Base-by-base conservation (phyloP, 1,140 invertebrate species). In the Zaprionus taronus region DNA sequence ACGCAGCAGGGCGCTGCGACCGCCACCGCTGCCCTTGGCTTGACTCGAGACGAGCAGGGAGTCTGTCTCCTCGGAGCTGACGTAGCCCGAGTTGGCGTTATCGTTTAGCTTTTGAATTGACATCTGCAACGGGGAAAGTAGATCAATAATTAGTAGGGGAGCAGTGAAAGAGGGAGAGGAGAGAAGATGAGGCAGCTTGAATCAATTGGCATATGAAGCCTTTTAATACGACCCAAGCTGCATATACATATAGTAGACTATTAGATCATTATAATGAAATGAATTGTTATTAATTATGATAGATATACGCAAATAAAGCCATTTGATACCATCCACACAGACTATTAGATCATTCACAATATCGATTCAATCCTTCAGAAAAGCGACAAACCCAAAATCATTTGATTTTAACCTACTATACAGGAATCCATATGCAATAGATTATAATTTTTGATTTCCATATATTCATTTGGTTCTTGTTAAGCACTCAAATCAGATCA, bases 51-150 rank as follows among this genome's bases (percentile, higher is more conserved):
- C 95, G 51, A 97, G 93, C 61, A 97, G 94, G 73, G 96, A 96
- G 17, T 96, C 95, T 41, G 96, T 97, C 93, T 97, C 96, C 93
- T 97, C 96, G 84, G 95, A 95, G 92, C 95, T 96, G 60, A 95
- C 95, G 83, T 95, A 95, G 56, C 95, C 95, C 47, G 94, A 95
- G 83, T 95, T 95, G 22, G 94, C 93, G 92, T 93, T 81, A 93
- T 92, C 91, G 72, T 83, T 83, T 58, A 92, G 93, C 75, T 94
- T 94, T 73, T 94, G 91, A 67, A 87, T 78, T 80, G 93, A 93
- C 93, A 93, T 93, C 82, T 92, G 83, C 7, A 85, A 86, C 0
- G 41, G 2, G 4, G 11, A 36, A 2, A 53, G 0, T 47, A 55
- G 3, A 20, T 2, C n/a, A n/a, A 15, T n/a, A 4, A 24, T 31